phyloP scores from a whole-genome alignment of 2,113 vertebrate species.

The Chrysemys picta region DNA sequence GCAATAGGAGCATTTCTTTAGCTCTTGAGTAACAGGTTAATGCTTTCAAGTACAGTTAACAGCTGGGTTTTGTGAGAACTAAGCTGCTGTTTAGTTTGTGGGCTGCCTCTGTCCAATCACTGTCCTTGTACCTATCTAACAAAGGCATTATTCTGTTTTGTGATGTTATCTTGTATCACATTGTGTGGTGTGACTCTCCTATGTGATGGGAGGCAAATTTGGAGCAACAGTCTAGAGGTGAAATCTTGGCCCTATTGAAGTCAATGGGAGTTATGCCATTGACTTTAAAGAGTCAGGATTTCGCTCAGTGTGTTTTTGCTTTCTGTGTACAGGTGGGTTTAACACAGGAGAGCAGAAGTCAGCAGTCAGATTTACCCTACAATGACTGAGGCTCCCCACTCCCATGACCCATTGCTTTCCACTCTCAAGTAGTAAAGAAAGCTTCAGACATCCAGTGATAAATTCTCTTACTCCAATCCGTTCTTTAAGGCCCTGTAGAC shows the following conservation, averaged over 20 bases:
- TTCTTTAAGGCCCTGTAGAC: constrained; percentile 92
- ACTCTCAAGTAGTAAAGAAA: constrained; percentile 5
- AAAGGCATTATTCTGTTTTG: background rate
- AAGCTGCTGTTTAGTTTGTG: constrained; percentile 39
- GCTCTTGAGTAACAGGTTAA: rapidly evolving
- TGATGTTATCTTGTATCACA: constrained; percentile 23
- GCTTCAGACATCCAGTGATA: background rate
- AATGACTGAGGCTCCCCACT: background rate
- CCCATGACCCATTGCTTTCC: background rate
- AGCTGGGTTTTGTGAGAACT: constrained; percentile 5
- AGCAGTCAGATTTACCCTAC: background rate
- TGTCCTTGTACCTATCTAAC: background rate
- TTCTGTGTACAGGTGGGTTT: background rate
- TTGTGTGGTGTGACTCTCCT: background rate
- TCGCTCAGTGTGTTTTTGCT: background rate
- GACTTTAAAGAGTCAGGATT: background rate
- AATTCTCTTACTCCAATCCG: constrained; percentile 91
- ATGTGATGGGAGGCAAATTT: background rate
- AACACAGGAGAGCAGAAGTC: background rate
- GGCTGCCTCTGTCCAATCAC: background rate
- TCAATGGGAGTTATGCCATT: background rate
- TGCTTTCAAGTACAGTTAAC: background rate
- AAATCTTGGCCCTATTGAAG: background rate
- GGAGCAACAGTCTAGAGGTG: background rate
- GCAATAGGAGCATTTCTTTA: constrained; percentile 5